phyloP scores from a whole-genome alignment of 2,113 vertebrate species.

The Otus sunia region DNA sequence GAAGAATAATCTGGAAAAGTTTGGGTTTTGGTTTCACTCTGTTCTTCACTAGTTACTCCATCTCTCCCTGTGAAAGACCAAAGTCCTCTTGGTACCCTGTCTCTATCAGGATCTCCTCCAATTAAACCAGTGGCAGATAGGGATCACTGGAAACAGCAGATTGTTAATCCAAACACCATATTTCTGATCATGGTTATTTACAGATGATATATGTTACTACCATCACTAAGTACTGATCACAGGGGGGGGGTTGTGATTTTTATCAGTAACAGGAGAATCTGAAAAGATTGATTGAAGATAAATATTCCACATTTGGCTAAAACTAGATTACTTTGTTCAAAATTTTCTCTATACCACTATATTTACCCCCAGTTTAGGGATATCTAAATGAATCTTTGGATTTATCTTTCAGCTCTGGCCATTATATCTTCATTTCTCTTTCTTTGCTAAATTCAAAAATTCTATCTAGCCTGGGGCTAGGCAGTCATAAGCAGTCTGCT shows the following conservation, averaged over 20 bases:
- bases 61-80: not conserved
- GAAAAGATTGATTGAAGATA: not conserved
- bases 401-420: not conserved
- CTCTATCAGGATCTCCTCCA: not conserved
- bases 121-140: not conserved
- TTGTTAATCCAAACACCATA: not conserved
- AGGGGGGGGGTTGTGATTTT: not conserved
- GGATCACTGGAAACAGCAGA: not conserved
- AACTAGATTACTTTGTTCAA: not conserved
- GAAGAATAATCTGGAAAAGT: not conserved
- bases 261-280: not conserved
- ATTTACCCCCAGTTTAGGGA: not conserved
- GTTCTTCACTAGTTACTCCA: not conserved
- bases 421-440: not conserved
- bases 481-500: not conserved
- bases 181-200: not conserved
- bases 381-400: not conserved
- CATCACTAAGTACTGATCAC: not conserved
- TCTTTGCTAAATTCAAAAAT: not conserved
- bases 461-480: not conserved
- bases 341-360: not conserved
- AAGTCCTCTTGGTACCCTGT: not conserved
- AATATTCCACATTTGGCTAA: not conserved
- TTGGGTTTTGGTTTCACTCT: not conserved
- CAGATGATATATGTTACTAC: rapidly evolving